Percentiles rank a stretch among this genome's conserved stretches.
phyloP scores from a whole-genome alignment of 1,140 invertebrate species.

The Drosophila insularis region DNA sequence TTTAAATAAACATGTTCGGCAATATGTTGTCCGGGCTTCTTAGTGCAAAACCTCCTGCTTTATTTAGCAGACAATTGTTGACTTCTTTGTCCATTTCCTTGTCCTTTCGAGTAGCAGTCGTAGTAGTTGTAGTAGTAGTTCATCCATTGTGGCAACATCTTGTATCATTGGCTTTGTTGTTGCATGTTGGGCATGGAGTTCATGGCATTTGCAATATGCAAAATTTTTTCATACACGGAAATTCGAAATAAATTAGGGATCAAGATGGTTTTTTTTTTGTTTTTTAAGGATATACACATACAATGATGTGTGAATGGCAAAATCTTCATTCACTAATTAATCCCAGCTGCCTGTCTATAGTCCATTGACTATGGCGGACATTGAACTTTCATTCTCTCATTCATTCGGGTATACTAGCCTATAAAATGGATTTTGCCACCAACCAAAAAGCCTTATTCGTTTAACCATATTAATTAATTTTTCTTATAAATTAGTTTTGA shows the following conservation, averaged over 20 bases:
- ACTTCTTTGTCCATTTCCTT: conserved; percentile 37
- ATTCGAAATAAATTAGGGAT: conserved; percentile 61
- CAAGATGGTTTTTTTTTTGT: neutral
- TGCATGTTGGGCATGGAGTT: neutral
- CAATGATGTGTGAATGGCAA: neutral
- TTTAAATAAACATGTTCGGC: conserved; percentile 75
- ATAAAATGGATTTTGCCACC: no score
- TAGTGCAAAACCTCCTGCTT: conserved; percentile 10
- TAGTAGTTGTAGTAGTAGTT: conserved; percentile 6
- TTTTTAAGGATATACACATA: neutral
- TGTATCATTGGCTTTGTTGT: conserved; percentile 3
- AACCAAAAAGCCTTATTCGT: no score
- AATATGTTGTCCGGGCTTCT: conserved; percentile 60
- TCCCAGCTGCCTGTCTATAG: conserved; percentile 16
- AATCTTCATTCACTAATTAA: conserved; percentile 6
- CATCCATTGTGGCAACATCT: conserved; percentile 30
- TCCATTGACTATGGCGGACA: conserved; percentile 44
- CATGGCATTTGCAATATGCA: conserved; percentile 35
- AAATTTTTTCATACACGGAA: conserved; percentile 48
- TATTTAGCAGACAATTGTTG: conserved; percentile 25
- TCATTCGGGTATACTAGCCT: no score
- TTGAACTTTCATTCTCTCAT: conserved; percentile 47
- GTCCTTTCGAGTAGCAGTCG: conserved; percentile 1
- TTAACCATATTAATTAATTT: no score
- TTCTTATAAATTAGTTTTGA: no score